These are phyloP conservation scores for Pangasius mekongensis DNA, from an alignment of 2,797 vertebrate genomes.

Conservation along the genomic window DNA sequence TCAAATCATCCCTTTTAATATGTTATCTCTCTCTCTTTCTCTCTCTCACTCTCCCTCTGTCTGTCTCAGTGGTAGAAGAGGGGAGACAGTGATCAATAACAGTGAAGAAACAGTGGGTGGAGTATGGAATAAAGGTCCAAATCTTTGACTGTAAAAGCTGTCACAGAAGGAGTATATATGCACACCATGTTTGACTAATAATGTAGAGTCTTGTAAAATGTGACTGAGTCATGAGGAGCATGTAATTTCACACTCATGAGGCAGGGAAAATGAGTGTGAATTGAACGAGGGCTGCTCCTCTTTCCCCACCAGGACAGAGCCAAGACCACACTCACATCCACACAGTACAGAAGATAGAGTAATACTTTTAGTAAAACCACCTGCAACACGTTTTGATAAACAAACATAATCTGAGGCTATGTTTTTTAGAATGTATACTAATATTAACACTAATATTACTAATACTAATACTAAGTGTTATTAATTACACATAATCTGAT, in stretches of 20 bases:
- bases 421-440: neutral
- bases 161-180: slow-evolving; percentile 74
- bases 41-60: neutral
- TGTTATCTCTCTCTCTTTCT: neutral
- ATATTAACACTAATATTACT: neutral
- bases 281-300: slow-evolving; percentile 75
- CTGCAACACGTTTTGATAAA: neutral
- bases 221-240: neutral
- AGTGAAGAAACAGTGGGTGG: slow-evolving; percentile 60
- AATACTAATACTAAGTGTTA: neutral
- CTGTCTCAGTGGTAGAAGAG: neutral
- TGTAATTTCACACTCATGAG: slow-evolving; percentile 1
- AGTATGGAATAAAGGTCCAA: slow-evolving; percentile 72
- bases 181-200: slow-evolving; percentile 30
- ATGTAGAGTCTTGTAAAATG: neutral
- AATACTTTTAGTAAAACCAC: neutral
- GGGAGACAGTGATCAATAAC: slow-evolving; percentile 64
- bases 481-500: neutral
- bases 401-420: neutral
- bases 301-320: neutral
- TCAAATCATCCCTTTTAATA: neutral
- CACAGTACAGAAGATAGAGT: neutral
- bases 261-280: slow-evolving; percentile 80
- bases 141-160: slow-evolving; percentile 81
- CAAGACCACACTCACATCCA: neutral